These are phyloP conservation scores for Apistogramma diplotaenia DNA, from an alignment of 2,113 vertebrate species.

Conservation along the genomic window DNA sequence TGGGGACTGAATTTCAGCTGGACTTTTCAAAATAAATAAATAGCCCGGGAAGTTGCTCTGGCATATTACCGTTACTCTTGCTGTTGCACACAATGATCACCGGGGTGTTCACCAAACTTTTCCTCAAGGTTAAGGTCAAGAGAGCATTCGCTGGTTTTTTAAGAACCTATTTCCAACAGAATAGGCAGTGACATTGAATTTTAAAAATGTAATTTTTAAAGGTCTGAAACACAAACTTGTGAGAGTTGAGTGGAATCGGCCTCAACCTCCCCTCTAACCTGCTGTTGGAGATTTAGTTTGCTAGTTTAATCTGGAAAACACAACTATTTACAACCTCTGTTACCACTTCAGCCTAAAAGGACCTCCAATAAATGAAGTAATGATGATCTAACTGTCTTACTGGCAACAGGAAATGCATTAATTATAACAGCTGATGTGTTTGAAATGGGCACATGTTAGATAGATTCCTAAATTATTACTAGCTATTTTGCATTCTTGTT, in stretches of 20 bases:
- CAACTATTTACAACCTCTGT: neutral
- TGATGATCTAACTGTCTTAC: neutral
- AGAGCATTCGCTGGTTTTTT: no score
- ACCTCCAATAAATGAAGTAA: neutral
- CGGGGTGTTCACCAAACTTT: neutral
- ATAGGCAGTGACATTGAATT: neutral
- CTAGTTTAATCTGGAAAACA: neutral
- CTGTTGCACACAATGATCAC: neutral
- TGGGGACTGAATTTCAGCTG: neutral
- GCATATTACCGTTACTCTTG: no score
- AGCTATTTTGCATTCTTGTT: neutral
- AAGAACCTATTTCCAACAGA: neutral
- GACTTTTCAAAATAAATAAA: neutral
- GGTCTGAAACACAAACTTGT: neutral
- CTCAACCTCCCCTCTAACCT: neutral
- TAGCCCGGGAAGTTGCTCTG: neutral
- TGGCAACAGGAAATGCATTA: neutral
- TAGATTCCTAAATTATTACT: neutral
- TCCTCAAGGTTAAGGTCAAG: neutral
- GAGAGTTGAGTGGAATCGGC: neutral
- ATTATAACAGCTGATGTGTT: neutral
- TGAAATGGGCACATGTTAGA: neutral
- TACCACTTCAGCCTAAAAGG: neutral
- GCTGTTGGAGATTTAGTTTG: neutral
- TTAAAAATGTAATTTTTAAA: neutral